These are phyloP conservation scores for Corbicula japonica DNA, from an alignment of 2,888 invertebrate species.

Conservation along the genomic window DNA sequence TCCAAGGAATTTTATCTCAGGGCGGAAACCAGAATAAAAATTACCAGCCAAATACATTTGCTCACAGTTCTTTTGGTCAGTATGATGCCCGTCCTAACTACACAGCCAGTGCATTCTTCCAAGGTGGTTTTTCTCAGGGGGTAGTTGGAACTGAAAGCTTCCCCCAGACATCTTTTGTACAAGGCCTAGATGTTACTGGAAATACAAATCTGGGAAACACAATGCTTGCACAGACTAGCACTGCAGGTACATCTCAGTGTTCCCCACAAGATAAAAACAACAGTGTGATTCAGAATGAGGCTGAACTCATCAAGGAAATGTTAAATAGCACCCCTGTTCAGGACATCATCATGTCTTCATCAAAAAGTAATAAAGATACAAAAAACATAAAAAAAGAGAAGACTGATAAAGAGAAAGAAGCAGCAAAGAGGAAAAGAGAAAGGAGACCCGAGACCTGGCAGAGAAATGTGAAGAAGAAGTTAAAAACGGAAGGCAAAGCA, in stretches of 20 bases:
- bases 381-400: constrained; percentile 24
- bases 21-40: constrained; percentile 50
- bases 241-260: not conserved
- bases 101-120: constrained; percentile 49
- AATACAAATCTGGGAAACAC: constrained; percentile 33
- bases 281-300: constrained; percentile 45
- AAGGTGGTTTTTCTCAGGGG: constrained; percentile 61
- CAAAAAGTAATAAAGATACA: constrained; percentile 26
- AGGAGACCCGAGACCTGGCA: constrained; percentile 58
- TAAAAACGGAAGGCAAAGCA: constrained; percentile 61
- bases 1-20: constrained; percentile 53
- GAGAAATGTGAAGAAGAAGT: constrained; percentile 57
- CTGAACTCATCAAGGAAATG: constrained; percentile 62
- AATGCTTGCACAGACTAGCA: constrained; percentile 13
- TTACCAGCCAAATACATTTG: constrained; percentile 49
- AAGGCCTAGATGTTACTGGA: constrained; percentile 30
- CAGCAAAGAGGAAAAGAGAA: constrained; percentile 51
- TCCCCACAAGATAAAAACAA: constrained; percentile 33
- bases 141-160: constrained; percentile 38
- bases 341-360: constrained; percentile 40
- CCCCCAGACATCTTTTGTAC: constrained; percentile 53
- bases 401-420: constrained; percentile 27
- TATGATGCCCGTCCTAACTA: constrained; percentile 49
- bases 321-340: constrained; percentile 42
- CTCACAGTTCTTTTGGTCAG: constrained; percentile 47